A percentile compares a stretch with the other conserved stretches of the same genome.
Evolutionary conservation across 2,113 vertebrate species (phyloP).

Genomic region (Lutjanus erythropterus): DNA sequence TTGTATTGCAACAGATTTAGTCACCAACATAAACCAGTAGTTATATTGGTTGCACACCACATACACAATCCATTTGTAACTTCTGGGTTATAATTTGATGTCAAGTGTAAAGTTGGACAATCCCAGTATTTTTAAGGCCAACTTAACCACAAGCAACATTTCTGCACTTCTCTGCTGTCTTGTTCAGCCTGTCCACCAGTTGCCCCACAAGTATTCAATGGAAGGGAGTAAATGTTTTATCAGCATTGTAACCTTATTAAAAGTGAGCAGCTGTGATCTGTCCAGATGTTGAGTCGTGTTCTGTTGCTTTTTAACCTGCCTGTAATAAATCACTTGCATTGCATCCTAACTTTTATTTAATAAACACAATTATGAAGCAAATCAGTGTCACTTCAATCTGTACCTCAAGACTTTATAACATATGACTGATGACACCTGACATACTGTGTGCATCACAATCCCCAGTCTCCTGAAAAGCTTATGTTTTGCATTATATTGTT

Average conservation of each 20-base stretch:
- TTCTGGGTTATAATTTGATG: background rate
- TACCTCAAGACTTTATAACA: background rate
- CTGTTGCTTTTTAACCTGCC: conserved; percentile 63
- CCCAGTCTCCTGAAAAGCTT: background rate
- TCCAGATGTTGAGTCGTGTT: conserved; percentile 40
- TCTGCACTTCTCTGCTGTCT: background rate
- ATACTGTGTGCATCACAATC: background rate
- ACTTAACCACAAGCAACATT: background rate
- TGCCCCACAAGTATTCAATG: background rate
- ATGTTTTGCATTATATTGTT: background rate
- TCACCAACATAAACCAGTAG: background rate
- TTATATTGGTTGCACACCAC: background rate
- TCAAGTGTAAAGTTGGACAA: background rate
- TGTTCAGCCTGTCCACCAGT: background rate
- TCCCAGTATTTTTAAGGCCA: background rate
- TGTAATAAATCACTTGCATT: conserved; percentile 57
- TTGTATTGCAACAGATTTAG: background rate
- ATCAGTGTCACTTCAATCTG: background rate
- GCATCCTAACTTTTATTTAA: conserved; percentile 34
- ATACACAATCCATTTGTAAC: background rate
- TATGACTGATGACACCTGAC: background rate
- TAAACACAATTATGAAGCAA: conserved; percentile 23
- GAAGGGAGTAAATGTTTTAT: conserved; percentile 10
- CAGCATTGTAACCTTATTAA: conserved; percentile 10
- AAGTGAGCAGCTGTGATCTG: conserved; percentile 23